Base-by-base conservation (phyloP, 2,113 vertebrate species). In the Pycnonotus jocosus region DNA sequence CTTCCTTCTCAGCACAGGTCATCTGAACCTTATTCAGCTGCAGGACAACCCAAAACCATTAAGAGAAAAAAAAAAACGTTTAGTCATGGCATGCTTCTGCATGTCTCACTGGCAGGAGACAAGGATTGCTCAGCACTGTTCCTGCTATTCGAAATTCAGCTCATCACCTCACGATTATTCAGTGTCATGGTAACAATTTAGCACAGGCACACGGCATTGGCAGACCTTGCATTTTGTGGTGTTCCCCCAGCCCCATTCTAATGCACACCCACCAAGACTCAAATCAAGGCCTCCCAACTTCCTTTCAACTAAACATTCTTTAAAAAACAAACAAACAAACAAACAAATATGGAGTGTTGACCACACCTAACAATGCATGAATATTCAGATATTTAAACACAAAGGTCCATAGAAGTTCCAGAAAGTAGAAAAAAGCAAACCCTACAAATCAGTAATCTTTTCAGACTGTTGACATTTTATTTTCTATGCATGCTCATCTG, bases 101-200 rank as follows among this genome's bases (percentile, higher is more conserved):
- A 5, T 11, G 12, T 86, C 68, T 77, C 66, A 38, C 20, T 65
- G 60, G 23, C 58, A 53, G 50, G 15, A 87, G 48, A 47, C n/a
- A 14, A 54, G 44, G 65, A 18, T 9, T 87, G 40, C 78, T 85
- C 0, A 0, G 73, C 73, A 72, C 23, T 9, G 8, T 42, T 62
- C 45, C 35, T 19, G 44, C 56, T 54, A 4, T 69, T 95, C 40
- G 30, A 85, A 82, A 92, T 95, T 79, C 91, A 87, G 77, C 81
- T 92, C 89, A 69, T 53, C 45, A 38, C 73, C 81, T 61, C 70
- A 1, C 57, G n/a, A 42, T 91, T 84, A 65, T 20, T 94, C 81
- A 85, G 70, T 66, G 89, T 58, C 94, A 95, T 76, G 74, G 89
- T 82, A 87, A 95, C 94, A 89, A 61, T 76, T 89, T 10, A 61